A percentile compares a stretch with the other conserved stretches of the same genome.
These are phyloP conservation scores for Argyrosomus regius DNA, from an alignment of 2,797 vertebrate genomes.

Conservation along the genomic window DNA sequence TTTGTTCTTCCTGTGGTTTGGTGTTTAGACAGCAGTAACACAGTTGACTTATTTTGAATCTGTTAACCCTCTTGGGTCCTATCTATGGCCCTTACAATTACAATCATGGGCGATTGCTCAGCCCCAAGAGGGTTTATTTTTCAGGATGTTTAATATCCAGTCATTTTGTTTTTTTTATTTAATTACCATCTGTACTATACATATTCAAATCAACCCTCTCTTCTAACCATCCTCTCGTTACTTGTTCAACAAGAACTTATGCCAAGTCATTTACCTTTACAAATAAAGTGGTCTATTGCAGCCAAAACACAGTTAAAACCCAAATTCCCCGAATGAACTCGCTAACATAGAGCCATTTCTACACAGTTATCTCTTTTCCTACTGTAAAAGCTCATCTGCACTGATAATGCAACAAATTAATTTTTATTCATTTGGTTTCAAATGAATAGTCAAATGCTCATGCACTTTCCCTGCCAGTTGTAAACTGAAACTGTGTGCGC, in stretches of 20 bases:
- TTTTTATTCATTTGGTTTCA: constrained; percentile 23
- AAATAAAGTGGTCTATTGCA: background rate
- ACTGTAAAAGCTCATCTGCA: constrained; percentile 6
- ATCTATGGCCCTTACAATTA: too few species aligned
- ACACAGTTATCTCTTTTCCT: background rate
- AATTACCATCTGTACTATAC: background rate
- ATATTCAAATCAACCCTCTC: background rate
- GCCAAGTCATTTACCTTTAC: background rate
- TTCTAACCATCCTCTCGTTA: background rate
- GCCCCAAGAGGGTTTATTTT: background rate
- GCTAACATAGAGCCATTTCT: background rate
- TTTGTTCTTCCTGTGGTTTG: background rate
- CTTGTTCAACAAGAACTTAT: background rate
- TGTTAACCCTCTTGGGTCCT: too few species aligned
- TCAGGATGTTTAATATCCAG: background rate
- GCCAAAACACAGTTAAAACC: background rate
- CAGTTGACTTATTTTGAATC: background rate
- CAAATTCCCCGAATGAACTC: background rate
- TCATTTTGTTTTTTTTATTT: background rate
- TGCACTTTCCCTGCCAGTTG: constrained; percentile 25
- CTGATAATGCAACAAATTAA: constrained; percentile 25
- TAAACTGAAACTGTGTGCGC: constrained; percentile 43
- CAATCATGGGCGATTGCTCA: too few species aligned
- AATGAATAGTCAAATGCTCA: constrained; percentile 39
- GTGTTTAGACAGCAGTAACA: background rate